A percentile compares a stretch with the other conserved stretches of the same genome.
phyloP scores from a whole-genome alignment of 2,113 vertebrate species.

The Chaetodon trifascialis region DNA sequence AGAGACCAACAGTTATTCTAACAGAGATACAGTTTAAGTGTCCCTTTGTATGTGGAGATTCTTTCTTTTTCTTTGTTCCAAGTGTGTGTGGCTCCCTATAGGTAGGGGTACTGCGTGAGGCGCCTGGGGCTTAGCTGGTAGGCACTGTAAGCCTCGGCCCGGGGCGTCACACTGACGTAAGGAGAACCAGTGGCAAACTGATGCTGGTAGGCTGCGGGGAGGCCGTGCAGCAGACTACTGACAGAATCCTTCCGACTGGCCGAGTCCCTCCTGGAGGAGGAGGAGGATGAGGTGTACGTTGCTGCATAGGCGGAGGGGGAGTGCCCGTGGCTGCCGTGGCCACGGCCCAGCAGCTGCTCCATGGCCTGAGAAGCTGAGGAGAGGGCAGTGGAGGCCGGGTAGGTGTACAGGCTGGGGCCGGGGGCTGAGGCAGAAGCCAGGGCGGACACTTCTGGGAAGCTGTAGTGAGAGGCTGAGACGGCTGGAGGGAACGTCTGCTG shows the following conservation, averaged over 20 bases:
- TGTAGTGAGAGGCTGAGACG: conserved; percentile 91
- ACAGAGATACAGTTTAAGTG: conserved; percentile 50
- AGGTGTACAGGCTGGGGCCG: conserved; percentile 90
- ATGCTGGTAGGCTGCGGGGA: conserved; percentile 95
- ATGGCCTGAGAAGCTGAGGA: conserved; percentile 94
- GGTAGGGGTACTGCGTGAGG: conserved; percentile 97
- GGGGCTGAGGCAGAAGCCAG: conserved; percentile 85
- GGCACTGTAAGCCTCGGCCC: conserved; percentile 94
- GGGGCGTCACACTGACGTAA: conserved; percentile 94
- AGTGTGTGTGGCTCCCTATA: conserved; percentile 70
- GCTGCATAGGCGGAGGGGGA: conserved; percentile 89
- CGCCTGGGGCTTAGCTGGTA: conserved; percentile 97
- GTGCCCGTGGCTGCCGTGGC: conserved; percentile 83
- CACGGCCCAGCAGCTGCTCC: conserved; percentile 93
- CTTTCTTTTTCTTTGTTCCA: conserved; percentile 31
- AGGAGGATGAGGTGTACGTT: conserved; percentile 82
- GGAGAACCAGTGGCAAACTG: conserved; percentile 92
- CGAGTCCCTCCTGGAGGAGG: conserved; percentile 77
- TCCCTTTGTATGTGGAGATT: conserved; percentile 56
- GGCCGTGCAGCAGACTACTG: conserved; percentile 92
- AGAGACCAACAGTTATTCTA: conserved; percentile 57
- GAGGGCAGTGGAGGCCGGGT: conserved; percentile 91
- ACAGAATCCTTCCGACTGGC: conserved; percentile 91
- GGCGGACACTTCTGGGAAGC: conserved; percentile 89
- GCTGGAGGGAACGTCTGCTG: conserved; percentile 94